Evolutionary conservation across 2,888 invertebrate species (phyloP).

Genomic region (Brachyptera risi): DNA sequence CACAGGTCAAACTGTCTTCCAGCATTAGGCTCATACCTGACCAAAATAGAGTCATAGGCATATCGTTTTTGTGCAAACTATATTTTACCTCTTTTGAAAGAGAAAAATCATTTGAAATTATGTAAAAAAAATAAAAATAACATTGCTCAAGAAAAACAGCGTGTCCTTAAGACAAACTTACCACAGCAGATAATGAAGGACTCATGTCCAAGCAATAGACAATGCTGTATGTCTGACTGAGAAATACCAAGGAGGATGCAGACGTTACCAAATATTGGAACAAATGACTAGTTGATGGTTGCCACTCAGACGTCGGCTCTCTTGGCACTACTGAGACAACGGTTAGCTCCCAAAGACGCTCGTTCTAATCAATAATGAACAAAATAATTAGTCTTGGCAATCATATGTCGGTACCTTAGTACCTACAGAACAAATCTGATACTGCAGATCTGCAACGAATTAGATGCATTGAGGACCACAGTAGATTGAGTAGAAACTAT

Average conservation of each 20-base stretch:
- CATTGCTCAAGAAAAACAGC: no score
- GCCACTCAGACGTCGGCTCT: slow-evolving; percentile 48
- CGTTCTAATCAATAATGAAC: slow-evolving; percentile 42
- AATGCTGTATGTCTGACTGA: slow-evolving; percentile 65
- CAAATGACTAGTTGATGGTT: slow-evolving; percentile 45
- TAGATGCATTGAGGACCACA: no score
- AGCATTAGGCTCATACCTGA: no score
- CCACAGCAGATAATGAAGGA: slow-evolving; percentile 68
- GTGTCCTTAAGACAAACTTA: slow-evolving; percentile 51
- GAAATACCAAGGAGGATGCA: slow-evolving; percentile 59
- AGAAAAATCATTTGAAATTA: no score
- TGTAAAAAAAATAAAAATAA: no score
- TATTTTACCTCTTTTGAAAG: no score
- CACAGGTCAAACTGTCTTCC: no score
- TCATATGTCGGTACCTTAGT: not conserved
- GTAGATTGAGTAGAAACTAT: no score
- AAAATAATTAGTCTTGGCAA: not conserved
- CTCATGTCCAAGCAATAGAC: slow-evolving; percentile 75
- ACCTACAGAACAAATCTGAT: no score
- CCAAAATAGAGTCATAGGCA: no score
- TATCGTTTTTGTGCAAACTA: no score
- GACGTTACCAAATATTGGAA: slow-evolving; percentile 53
- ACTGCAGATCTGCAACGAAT: no score
- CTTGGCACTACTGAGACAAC: slow-evolving; percentile 60
- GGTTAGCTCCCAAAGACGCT: slow-evolving; percentile 51